phyloP scores from a whole-genome alignment of 2,888 invertebrate species.

The Hetaerina titia region DNA sequence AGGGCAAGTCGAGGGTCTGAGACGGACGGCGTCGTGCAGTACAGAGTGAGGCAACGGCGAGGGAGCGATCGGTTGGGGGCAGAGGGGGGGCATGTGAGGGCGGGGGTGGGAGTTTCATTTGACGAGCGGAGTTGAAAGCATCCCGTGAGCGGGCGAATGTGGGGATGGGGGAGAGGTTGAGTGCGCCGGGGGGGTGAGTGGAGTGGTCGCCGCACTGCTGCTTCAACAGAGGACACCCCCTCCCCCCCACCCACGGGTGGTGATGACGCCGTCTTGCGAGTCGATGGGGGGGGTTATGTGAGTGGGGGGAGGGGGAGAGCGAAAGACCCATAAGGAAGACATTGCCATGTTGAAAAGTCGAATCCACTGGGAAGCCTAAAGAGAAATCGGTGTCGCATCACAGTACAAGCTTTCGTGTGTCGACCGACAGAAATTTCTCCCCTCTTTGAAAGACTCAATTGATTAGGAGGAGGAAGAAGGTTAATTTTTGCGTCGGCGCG shows the following conservation, averaged over 20 bases:
- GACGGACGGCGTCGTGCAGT: not conserved
- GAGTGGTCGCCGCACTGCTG: not conserved
- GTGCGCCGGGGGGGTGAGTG: not conserved
- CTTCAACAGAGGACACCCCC: no score
- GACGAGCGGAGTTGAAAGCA: not conserved
- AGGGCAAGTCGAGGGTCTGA: no score
- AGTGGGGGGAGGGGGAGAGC: not conserved
- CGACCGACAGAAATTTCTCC: conserved; percentile 20
- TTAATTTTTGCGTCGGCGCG: not conserved
- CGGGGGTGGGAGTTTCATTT: not conserved
- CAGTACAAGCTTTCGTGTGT: conserved; percentile 55
- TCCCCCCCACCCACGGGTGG: no score
- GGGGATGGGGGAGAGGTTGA: not conserved
- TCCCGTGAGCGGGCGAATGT: not conserved
- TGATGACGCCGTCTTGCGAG: not conserved
- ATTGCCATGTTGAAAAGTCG: conserved; percentile 34
- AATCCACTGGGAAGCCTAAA: not conserved
- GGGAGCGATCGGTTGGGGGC: not conserved
- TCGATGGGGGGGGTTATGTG: not conserved
- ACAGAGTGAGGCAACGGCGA: not conserved
- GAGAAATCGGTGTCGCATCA: conserved; percentile 45
- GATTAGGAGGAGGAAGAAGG: conserved; percentile 7
- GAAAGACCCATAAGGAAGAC: not conserved
- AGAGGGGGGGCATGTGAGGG: not conserved
- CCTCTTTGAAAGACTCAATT: conserved; percentile 10